Conservation (phyloP, 2,797 vertebrate species). For the Mormyrops boulengeri region DNA sequence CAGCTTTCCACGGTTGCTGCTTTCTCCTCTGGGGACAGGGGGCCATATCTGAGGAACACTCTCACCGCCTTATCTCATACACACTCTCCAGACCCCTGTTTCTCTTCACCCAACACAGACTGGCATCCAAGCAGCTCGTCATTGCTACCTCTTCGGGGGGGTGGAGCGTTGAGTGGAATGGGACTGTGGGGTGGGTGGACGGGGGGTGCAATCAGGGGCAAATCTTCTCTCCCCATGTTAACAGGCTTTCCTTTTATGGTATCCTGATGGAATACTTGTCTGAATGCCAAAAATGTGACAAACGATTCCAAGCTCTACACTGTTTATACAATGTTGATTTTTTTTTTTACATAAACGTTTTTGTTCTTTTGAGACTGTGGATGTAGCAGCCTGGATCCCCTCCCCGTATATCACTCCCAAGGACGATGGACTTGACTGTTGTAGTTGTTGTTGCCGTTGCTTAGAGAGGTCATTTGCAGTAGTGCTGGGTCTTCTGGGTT, state of each 20-base stretch:
- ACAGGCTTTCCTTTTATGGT: constrained; percentile 62
- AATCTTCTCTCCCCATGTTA: constrained; percentile 47
- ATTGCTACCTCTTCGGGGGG: constrained; percentile 10
- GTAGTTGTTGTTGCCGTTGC: constrained; percentile 28
- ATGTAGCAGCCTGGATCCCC: neutral
- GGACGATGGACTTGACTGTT: constrained; percentile 7
- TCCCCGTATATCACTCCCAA: neutral
- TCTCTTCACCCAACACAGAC: neutral
- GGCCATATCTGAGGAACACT: constrained; percentile 24
- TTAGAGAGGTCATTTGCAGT: neutral
- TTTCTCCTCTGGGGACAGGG: neutral
- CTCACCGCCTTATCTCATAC: constrained; percentile 8
- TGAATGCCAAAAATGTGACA: constrained; percentile 55
- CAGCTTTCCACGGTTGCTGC: neutral
- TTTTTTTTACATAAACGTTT: constrained; percentile 30
- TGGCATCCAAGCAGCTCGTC: neutral
- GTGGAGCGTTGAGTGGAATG: constrained; percentile 19
- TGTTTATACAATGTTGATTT: constrained; percentile 53
- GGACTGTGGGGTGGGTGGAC: constrained; percentile 33
- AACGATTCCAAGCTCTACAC: constrained; percentile 52
- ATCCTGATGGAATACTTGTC: constrained; percentile 62
- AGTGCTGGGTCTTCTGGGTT: constrained; percentile 25
- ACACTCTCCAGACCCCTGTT: constrained; percentile 32
- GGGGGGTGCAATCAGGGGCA: constrained; percentile 32
- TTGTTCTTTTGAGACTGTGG: constrained; percentile 22